phyloP scores from a whole-genome alignment of 1,140 invertebrate genomes.

The Ruditapes philippinarum region DNA sequence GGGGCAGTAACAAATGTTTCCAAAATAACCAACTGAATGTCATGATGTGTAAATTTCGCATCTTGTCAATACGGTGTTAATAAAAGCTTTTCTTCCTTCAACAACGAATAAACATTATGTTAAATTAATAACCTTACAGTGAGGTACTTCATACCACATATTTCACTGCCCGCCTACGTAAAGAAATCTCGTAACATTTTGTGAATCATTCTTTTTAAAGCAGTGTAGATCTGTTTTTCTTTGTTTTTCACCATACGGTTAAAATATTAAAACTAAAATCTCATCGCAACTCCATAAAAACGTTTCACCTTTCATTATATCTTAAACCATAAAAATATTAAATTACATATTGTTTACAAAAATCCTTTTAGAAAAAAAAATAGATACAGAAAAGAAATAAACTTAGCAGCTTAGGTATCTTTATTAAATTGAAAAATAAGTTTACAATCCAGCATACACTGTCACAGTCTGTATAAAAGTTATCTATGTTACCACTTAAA shows the following conservation, averaged over 20 bases:
- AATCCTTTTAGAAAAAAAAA: no score
- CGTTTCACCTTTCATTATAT: no score
- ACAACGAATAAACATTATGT: not conserved
- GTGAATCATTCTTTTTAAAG: not conserved
- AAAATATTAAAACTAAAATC: no score
- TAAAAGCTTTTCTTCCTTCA: not conserved
- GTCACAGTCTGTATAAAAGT: not conserved
- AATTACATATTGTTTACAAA: no score
- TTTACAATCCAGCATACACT: not conserved
- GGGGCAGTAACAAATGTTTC: slow-evolving; percentile 20
- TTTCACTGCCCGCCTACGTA: slow-evolving; percentile 7
- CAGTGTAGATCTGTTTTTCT: no score
- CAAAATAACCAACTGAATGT: not conserved
- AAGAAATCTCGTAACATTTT: not conserved
- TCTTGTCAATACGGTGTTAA: not conserved
- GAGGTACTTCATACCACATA: not conserved
- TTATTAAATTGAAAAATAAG: not conserved
- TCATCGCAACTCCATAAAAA: no score
- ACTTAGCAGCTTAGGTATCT: not conserved
- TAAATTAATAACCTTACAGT: not conserved
- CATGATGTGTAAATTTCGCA: not conserved
- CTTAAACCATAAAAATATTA: no score
- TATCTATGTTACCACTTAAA: slow-evolving; percentile 1
- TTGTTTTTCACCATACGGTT: no score
- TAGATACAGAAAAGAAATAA: not conserved